These are phyloP conservation scores for Leptopilina clavipes DNA, from an alignment of 1,140 invertebrate species.

Conservation along the genomic window DNA sequence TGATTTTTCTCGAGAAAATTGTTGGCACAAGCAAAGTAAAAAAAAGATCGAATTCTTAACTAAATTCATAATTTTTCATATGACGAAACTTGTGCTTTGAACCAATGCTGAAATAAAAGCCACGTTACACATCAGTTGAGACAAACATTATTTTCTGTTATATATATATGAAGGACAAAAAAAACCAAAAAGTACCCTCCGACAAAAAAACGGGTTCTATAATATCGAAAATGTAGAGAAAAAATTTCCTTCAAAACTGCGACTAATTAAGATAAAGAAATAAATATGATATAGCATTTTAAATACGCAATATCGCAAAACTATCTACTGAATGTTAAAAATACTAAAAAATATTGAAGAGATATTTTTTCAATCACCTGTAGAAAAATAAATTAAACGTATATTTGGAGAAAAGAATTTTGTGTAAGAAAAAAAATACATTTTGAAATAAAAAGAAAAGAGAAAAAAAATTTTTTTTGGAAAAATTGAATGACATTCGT, in stretches of 20 bases:
- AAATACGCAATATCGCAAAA: background rate
- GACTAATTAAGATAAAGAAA: background rate
- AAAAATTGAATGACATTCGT: conserved; percentile 11
- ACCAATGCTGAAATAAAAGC: conserved; percentile 25
- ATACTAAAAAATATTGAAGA: background rate
- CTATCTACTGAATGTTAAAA: background rate
- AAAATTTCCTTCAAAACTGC: background rate
- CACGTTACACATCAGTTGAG: background rate
- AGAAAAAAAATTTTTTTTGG: background rate
- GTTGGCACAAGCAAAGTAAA: background rate
- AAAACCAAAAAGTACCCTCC: background rate
- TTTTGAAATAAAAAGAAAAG: conserved; percentile 37
- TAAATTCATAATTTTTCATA: too few species aligned
- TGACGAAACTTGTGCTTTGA: background rate
- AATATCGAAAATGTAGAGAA: background rate
- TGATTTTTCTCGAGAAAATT: too few species aligned
- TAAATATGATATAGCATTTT: background rate
- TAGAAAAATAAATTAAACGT: conserved; percentile 2
- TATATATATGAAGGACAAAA: background rate
- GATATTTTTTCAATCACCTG: background rate
- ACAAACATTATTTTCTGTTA: background rate
- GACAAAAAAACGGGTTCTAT: background rate
- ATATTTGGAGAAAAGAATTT: background rate
- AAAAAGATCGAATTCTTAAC: background rate
- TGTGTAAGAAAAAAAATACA: conserved; percentile 2